Percentiles rank a stretch among this genome's conserved stretches.
Evolutionary conservation across 2,888 invertebrate genomes (phyloP).

Genomic region (Lasius platythorax): DNA sequence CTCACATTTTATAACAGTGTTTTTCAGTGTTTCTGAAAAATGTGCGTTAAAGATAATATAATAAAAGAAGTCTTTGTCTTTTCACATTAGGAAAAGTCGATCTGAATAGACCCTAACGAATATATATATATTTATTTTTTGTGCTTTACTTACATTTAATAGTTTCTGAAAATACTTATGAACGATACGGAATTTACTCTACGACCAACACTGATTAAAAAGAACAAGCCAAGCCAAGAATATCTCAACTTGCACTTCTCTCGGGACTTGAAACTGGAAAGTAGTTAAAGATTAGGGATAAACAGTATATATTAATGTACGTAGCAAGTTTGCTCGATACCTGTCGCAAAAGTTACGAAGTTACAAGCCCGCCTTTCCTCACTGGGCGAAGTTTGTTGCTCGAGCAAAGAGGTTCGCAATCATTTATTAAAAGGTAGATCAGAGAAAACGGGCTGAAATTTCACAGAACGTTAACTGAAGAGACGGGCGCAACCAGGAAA

Average conservation of each 20-base stretch:
- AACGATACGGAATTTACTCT: slow-evolving; percentile 6
- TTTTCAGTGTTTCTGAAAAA: background rate
- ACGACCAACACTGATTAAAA: slow-evolving; percentile 39
- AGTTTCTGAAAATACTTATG: slow-evolving; percentile 20
- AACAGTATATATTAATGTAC: slow-evolving; percentile 57
- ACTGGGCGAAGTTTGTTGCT: slow-evolving; percentile 44
- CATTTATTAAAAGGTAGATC: slow-evolving; percentile 61
- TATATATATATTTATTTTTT: slow-evolving; percentile 16
- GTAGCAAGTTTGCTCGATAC: slow-evolving; percentile 53
- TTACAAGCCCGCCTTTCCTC: slow-evolving; percentile 44
- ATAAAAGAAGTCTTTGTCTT: background rate
- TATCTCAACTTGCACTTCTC: slow-evolving; percentile 45
- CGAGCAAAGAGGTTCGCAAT: slow-evolving; percentile 49
- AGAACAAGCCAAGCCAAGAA: slow-evolving; percentile 40
- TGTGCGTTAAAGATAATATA: background rate
- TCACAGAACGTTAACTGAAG: slow-evolving; percentile 40
- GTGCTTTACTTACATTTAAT: background rate
- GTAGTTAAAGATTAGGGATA: slow-evolving; percentile 58
- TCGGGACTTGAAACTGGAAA: slow-evolving; percentile 48
- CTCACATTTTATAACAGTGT: background rate
- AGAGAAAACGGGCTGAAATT: slow-evolving; percentile 47
- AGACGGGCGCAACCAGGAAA: slow-evolving; percentile 30
- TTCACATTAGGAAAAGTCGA: background rate
- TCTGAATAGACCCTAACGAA: background rate
- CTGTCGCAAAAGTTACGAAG: slow-evolving; percentile 58